Percentiles rank a stretch among this genome's conserved stretches.
Evolutionary conservation across 2,113 vertebrate genomes (phyloP).

Genomic region (Tachycineta bicolor): DNA sequence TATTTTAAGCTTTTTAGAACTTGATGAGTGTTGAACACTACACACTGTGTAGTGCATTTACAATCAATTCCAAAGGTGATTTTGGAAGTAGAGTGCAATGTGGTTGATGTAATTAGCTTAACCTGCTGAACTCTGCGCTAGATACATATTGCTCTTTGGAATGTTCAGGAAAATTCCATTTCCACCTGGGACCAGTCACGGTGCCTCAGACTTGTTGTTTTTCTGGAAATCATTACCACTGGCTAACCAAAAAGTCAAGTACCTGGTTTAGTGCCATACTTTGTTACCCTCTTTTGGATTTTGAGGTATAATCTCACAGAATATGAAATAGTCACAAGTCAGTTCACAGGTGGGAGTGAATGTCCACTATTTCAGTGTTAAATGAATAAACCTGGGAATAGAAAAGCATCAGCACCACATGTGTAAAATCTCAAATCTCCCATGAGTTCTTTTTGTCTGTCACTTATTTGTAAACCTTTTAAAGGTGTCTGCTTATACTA

Average conservation of each 20-base stretch:
- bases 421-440: neutral
- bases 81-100: neutral
- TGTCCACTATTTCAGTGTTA: neutral
- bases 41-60: neutral
- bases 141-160: neutral
- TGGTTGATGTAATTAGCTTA: neutral
- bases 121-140: neutral
- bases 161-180: neutral
- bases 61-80: neutral
- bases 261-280: neutral
- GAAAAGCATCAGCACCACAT: neutral
- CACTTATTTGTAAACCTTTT: neutral
- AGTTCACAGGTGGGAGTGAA: neutral
- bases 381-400: neutral
- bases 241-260: neutral
- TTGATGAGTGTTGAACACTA: neutral
- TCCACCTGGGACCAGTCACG: accelerated
- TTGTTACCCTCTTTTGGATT: neutral
- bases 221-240: neutral
- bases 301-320: neutral
- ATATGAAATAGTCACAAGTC: neutral
- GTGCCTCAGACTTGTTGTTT: neutral
- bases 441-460: neutral
- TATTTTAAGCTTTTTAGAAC: neutral
- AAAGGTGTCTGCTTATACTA: neutral